A percentile compares a stretch with the other conserved stretches of the same genome.
These are phyloP conservation scores for Torymus tubicola DNA, from an alignment of 2,888 invertebrate genomes.

Conservation along the genomic window DNA sequence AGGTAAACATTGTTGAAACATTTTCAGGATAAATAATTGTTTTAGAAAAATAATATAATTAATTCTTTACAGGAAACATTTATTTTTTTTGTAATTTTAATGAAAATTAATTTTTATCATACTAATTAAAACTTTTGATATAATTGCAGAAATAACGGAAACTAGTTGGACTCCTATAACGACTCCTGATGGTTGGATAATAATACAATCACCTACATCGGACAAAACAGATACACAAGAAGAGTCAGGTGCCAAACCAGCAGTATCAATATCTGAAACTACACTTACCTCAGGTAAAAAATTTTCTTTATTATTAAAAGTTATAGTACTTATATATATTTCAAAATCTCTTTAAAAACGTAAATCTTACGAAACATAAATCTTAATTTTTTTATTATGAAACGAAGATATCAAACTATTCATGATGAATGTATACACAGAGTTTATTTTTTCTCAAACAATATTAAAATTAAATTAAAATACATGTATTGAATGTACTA, in stretches of 20 bases:
- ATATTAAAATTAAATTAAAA: too few species aligned
- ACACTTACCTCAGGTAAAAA: conserved; percentile 20
- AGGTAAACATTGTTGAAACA: conserved; percentile 30
- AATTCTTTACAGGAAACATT: background rate
- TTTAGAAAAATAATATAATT: conserved; percentile 17
- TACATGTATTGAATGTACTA: too few species aligned
- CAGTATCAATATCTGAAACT: background rate
- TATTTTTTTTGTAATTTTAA: conserved; percentile 5
- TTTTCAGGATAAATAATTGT: conserved; percentile 31
- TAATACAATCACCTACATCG: conserved; percentile 75
- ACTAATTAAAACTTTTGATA: background rate
- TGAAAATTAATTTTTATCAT: background rate
- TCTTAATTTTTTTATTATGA: too few species aligned
- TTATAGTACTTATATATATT: too few species aligned
- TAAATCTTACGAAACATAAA: too few species aligned
- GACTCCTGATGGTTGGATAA: conserved; percentile 83
- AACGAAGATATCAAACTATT: too few species aligned
- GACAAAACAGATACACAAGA: conserved; percentile 63
- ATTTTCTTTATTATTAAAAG: background rate
- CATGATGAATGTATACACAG: too few species aligned
- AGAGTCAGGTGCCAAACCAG: conserved; percentile 50
- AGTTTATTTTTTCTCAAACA: too few species aligned
- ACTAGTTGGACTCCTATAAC: conserved; percentile 81
- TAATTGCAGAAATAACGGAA: conserved; percentile 73
- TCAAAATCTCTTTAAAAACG: too few species aligned